Conservation (phyloP, 2,797 vertebrate species). For the Austrolebias charrua region DNA sequence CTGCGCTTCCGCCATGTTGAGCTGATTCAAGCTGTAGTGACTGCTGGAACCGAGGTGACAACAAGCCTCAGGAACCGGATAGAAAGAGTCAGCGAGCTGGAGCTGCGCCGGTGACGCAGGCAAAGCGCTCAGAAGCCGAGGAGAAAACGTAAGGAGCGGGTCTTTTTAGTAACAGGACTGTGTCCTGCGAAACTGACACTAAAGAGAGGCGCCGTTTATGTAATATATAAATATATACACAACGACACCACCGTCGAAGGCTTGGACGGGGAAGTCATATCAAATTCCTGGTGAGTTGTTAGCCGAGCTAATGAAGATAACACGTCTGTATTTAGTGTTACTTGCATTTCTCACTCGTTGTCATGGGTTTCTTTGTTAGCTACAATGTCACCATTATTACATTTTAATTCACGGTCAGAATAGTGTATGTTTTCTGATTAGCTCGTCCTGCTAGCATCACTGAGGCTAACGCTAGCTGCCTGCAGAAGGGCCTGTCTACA, state of each 20-base stretch:
- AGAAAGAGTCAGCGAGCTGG: conserved; percentile 74
- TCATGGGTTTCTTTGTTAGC: not conserved
- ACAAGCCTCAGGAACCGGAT: conserved; percentile 78
- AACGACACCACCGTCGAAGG: conserved; percentile 70
- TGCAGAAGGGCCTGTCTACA: conserved; percentile 55
- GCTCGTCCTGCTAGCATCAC: conserved; percentile 38
- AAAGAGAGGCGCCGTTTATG: conserved; percentile 76
- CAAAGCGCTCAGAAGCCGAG: conserved; percentile 87
- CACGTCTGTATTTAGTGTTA: conserved; percentile 39
- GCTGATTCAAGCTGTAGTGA: conserved; percentile 79
- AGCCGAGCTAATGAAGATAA: conserved; percentile 74
- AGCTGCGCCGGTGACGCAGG: conserved; percentile 89
- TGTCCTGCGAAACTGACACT: conserved; percentile 65
- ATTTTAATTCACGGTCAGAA: conserved; percentile 31
- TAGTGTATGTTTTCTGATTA: conserved; percentile 26
- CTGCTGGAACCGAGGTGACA: conserved; percentile 81
- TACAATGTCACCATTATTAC: conserved; percentile 41
- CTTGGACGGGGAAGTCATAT: conserved; percentile 81
- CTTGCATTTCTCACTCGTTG: conserved; percentile 8
- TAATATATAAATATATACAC: conserved; percentile 59
- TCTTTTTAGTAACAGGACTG: conserved; percentile 60
- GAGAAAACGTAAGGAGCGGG: conserved; percentile 72
- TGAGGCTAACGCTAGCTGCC: conserved; percentile 61
- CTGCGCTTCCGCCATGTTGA: conserved; percentile 85
- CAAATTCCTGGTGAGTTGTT: conserved; percentile 85